Evolutionary conservation across 2,113 vertebrate species (phyloP).

Genomic region (Osmerus mordax): DNA sequence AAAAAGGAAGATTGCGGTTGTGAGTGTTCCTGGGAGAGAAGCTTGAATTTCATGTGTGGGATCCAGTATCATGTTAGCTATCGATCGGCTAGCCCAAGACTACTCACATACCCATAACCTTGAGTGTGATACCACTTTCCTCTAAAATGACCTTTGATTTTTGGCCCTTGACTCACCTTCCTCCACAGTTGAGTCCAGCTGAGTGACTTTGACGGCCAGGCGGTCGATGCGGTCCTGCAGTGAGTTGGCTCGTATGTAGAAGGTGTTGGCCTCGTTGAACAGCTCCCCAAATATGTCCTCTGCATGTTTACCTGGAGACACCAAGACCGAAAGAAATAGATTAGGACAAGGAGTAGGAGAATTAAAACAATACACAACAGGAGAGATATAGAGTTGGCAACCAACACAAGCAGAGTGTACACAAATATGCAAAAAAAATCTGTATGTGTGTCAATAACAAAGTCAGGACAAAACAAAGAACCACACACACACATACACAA

Average conservation of each 20-base stretch:
- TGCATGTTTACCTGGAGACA: constrained; percentile 89
- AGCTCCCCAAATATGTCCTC: constrained; percentile 98
- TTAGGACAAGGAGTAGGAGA: background rate
- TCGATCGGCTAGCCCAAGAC: background rate
- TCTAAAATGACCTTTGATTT: constrained; percentile 22
- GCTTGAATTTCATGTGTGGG: background rate
- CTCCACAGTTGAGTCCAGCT: constrained; percentile 97
- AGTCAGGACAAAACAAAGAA: background rate
- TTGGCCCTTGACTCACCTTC: constrained; percentile 82
- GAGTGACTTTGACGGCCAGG: constrained; percentile 96
- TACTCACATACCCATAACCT: background rate
- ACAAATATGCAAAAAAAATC: background rate
- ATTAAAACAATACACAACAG: background rate
- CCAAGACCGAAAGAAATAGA: constrained; percentile 3
- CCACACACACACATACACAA: constrained; percentile 15
- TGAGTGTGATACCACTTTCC: background rate
- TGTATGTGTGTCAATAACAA: background rate
- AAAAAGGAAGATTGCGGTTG: background rate
- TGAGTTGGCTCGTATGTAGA: constrained; percentile 94
- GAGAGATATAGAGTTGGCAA: background rate
- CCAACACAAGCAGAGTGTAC: background rate
- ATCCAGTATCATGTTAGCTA: too few relatives aligned
- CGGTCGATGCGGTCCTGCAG: constrained; percentile 98
- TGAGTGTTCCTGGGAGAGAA: background rate
- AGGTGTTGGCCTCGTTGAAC: constrained; percentile 95